Evolutionary conservation across 2,113 vertebrate species (phyloP), one percentile per base, ranked within the genome.

Genomic region (Malurus alboscapulatus): DNA sequence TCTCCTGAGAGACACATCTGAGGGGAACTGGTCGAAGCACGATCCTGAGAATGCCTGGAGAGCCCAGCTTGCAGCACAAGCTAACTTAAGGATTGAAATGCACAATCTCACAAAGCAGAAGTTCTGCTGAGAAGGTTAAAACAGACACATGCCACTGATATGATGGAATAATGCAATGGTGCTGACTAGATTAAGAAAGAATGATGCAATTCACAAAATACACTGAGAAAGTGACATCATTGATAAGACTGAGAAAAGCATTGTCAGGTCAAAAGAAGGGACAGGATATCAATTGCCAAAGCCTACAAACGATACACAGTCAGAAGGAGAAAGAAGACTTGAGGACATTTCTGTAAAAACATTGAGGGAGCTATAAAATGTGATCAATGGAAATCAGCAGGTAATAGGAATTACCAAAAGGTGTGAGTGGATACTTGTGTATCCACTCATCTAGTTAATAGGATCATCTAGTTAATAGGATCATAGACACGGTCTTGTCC

Each of bases 21-120:
- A 53, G 27, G 18, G 21, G 10, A 51, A 13, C 38, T 50, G 50
- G 24, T 22, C 0, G 0, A 50, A 63, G 36, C 54, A 54, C 1
- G 8, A 9, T 12, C 32, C 34, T 63, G n/a, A 47, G 40, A 27
- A 27, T 0, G 10, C 12, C 73, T 14, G 10, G 68, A 92, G n/a
- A 69, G 40, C 9, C 26, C 69, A 69, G 59, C 21, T 26, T 1
- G 1, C 26, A 44, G 38, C 38, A 71, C 27, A 29, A 36, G 32
- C 48, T 9, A 55, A 73, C 42, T 27, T 16, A 40, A 75, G 65
- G 29, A n/a, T 1, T 48, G 34, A 81, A 82, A 71, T 1, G 2
- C 57, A 79, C 27, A 36, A 53, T 27, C 44, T 22, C 48, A 51
- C 17, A 63, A 40, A 82, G 32, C 71, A 63, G 66, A 69, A 82